Percentiles rank a stretch among this genome's conserved stretches.
These are phyloP conservation scores for Sinohyriopsis cumingii DNA, from an alignment of 2,888 invertebrate genomes.

Conservation along the genomic window DNA sequence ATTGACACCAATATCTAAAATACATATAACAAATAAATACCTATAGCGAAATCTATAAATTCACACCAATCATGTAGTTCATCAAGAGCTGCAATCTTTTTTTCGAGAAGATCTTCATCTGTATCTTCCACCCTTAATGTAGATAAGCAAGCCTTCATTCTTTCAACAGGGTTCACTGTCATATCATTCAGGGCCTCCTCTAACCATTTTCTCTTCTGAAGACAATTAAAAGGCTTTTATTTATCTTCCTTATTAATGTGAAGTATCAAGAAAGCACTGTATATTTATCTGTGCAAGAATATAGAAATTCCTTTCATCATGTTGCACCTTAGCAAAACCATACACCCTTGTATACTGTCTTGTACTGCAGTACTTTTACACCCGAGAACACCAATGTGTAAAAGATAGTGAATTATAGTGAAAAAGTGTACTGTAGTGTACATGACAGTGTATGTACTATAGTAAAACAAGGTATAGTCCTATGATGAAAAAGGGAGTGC, in stretches of 20 bases:
- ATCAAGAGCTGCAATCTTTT: slow-evolving; percentile 80
- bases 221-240: slow-evolving; percentile 38
- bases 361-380: too few species aligned
- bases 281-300: neutral
- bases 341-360: too few species aligned
- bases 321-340: too few species aligned
- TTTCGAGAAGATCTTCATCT: slow-evolving; percentile 76
- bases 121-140: slow-evolving; percentile 74
- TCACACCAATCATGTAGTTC: slow-evolving; percentile 81
- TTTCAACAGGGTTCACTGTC: slow-evolving; percentile 81
- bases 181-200: slow-evolving; percentile 82
- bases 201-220: slow-evolving; percentile 81
- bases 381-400: too few species aligned
- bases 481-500: too few species aligned
- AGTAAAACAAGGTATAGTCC: too few species aligned
- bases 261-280: neutral
- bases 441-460: too few species aligned
- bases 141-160: slow-evolving; percentile 79
- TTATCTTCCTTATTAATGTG: slow-evolving; percentile 4
- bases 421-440: too few species aligned
- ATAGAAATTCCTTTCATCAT: neutral
- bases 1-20: too few species aligned
- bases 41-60: slow-evolving; percentile 86
- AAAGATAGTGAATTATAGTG: too few species aligned
- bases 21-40: slow-evolving; percentile 69